phyloP scores from a whole-genome alignment of 1,140 invertebrate species.

The Zophobas morio region DNA sequence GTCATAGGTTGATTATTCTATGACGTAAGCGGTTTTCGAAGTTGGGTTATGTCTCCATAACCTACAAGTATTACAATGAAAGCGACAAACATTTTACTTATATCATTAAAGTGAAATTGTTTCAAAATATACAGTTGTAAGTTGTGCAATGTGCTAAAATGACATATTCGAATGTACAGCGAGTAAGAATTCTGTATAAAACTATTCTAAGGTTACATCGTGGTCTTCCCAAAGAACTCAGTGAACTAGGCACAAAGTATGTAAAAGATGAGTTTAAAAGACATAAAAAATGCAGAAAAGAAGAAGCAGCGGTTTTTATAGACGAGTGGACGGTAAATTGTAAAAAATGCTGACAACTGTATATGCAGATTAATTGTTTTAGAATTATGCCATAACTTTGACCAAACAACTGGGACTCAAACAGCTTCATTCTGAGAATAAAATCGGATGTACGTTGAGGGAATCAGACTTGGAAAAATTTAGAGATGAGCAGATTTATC shows the following conservation, averaged over 20 bases:
- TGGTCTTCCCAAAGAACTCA: conserved; percentile 83
- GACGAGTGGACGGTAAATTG: conserved; percentile 89
- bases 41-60: conserved; percentile 3
- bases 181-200: conserved; percentile 88
- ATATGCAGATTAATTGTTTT: conserved; percentile 53
- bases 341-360: conserved; percentile 19
- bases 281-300: conserved; percentile 83
- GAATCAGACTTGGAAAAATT: conserved; percentile 78
- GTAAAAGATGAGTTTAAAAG: conserved; percentile 90
- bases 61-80: background rate
- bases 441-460: conserved; percentile 74
- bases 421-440: conserved; percentile 70
- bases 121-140: background rate
- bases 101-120: background rate
- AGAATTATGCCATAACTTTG: conserved; percentile 84
- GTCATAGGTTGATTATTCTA: no score
- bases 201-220: conserved; percentile 88
- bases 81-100: no score
- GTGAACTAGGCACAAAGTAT: conserved; percentile 86
- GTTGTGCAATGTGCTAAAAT: conserved; percentile 4
- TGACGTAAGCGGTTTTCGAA: background rate
- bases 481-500: conserved; percentile 84
- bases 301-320: conserved; percentile 84
- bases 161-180: conserved; percentile 72
- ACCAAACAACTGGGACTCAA: conserved; percentile 80